Percentiles rank a stretch among this genome's conserved stretches.
These are phyloP conservation scores for Selenia dentaria DNA, from an alignment of 2,888 invertebrate species.

Conservation along the genomic window DNA sequence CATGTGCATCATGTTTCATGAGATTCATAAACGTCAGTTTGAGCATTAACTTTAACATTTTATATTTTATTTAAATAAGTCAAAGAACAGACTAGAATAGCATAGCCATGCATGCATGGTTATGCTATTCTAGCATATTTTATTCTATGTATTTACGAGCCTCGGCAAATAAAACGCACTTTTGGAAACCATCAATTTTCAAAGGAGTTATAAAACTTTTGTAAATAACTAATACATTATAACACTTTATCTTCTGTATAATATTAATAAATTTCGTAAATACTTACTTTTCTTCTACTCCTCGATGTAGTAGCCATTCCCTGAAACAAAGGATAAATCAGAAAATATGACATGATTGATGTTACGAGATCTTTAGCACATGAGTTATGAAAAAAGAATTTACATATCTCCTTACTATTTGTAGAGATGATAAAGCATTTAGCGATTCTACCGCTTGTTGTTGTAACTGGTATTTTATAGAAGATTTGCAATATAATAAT, in stretches of 20 bases:
- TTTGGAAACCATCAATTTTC: conserved; percentile 11
- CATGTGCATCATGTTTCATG: background rate
- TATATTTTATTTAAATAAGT: conserved; percentile 5
- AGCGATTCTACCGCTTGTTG: no score
- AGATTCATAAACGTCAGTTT: conserved; percentile 1
- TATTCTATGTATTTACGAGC: conserved; percentile 18
- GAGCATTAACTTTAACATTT: conserved; percentile 2
- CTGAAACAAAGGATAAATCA: conserved; percentile 53
- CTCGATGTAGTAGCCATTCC: conserved; percentile 74
- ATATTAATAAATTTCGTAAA: conserved; percentile 9
- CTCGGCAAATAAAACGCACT: conserved; percentile 14
- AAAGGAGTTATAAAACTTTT: conserved; percentile 11
- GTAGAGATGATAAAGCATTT: no score
- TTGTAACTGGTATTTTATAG: no score
- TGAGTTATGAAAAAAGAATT: background rate
- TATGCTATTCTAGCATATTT: no score
- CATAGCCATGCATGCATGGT: no score
- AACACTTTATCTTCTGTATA: conserved; percentile 16
- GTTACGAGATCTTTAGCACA: background rate
- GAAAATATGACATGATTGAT: background rate
- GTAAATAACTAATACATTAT: conserved; percentile 11
- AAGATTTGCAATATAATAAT: no score
- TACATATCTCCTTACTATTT: background rate
- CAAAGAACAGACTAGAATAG: conserved; percentile 3
- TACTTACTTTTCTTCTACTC: conserved; percentile 62